Percentiles rank a stretch among this genome's conserved stretches.
These are phyloP conservation scores for Drosophila dives DNA, from an alignment of 2,888 invertebrate species.

Conservation along the genomic window DNA sequence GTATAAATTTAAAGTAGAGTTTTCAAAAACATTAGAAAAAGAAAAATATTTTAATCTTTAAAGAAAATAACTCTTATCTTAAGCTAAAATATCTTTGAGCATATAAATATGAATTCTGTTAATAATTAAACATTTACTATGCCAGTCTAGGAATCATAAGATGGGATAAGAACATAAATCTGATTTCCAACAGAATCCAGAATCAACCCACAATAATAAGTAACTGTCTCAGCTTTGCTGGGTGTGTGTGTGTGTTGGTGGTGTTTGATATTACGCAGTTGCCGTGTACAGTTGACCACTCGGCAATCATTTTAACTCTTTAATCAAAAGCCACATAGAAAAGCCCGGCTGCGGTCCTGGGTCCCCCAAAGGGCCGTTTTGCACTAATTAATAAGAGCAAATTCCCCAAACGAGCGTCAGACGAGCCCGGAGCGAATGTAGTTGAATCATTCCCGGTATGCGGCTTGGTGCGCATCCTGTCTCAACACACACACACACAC, in stretches of 20 bases:
- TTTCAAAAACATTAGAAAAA: too few species aligned
- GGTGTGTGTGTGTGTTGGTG: neutral
- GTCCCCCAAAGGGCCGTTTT: slow-evolving; percentile 79
- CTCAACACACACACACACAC: slow-evolving; percentile 12
- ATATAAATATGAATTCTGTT: neutral
- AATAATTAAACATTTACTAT: neutral
- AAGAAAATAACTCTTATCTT: neutral
- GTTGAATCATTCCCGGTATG: slow-evolving; percentile 44
- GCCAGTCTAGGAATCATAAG: neutral
- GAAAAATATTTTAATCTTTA: neutral
- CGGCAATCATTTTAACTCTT: slow-evolving; percentile 64
- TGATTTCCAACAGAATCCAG: neutral
- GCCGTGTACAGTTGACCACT: slow-evolving; percentile 63
- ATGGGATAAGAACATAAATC: slow-evolving; percentile 4
- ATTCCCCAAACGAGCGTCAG: slow-evolving; percentile 64
- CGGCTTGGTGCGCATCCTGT: slow-evolving; percentile 37
- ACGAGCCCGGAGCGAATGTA: slow-evolving; percentile 40
- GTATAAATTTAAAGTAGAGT: too few species aligned
- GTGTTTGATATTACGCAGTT: slow-evolving; percentile 16
- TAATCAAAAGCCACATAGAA: slow-evolving; percentile 68
- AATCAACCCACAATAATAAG: slow-evolving; percentile 6
- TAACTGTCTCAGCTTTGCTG: neutral
- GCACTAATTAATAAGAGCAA: slow-evolving; percentile 80
- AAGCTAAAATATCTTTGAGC: neutral
- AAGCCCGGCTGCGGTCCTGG: slow-evolving; percentile 47